Percentiles rank a stretch among this genome's conserved stretches.
These are phyloP conservation scores for Clarias laeviceps DNA, from an alignment of 2,797 vertebrate genomes.

Conservation along the genomic window DNA sequence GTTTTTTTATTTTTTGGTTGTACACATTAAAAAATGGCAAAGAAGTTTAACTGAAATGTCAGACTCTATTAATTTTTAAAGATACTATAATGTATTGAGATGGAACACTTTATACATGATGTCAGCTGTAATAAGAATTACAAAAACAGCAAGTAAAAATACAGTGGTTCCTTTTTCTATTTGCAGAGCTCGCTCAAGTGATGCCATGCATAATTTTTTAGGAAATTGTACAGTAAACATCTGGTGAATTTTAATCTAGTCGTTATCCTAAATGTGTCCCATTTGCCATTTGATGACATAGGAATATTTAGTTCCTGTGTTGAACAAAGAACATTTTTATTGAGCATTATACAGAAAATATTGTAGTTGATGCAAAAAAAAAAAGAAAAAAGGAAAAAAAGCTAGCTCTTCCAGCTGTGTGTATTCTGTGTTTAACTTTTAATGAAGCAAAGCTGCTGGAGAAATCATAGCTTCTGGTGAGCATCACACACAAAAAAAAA, in stretches of 20 bases:
- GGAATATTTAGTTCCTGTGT: not conserved
- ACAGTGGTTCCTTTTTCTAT: not conserved
- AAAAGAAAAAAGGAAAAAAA: not conserved
- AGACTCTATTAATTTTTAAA: not conserved
- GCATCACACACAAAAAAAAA: slow-evolving; percentile 46
- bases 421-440: slow-evolving; percentile 14
- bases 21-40: not conserved
- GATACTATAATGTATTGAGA: not conserved
- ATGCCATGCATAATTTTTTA: not conserved
- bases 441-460: slow-evolving; percentile 24
- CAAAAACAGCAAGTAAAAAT: not conserved
- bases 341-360: slow-evolving; percentile 39
- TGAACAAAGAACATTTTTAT: not conserved
- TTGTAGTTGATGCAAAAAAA: slow-evolving; percentile 15
- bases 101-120: not conserved
- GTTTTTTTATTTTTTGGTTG: not conserved
- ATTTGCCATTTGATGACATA: not conserved
- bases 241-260: not conserved
- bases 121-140: not conserved
- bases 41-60: not conserved
- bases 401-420: slow-evolving; percentile 12
- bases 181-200: not conserved
- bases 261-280: not conserved
- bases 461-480: slow-evolving; percentile 44
- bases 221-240: not conserved